Percentiles rank a stretch among this genome's conserved stretches.
These are phyloP conservation scores for Microtus richardsoni DNA, from an alignment of 2,113 vertebrate species.

Conservation along the genomic window DNA sequence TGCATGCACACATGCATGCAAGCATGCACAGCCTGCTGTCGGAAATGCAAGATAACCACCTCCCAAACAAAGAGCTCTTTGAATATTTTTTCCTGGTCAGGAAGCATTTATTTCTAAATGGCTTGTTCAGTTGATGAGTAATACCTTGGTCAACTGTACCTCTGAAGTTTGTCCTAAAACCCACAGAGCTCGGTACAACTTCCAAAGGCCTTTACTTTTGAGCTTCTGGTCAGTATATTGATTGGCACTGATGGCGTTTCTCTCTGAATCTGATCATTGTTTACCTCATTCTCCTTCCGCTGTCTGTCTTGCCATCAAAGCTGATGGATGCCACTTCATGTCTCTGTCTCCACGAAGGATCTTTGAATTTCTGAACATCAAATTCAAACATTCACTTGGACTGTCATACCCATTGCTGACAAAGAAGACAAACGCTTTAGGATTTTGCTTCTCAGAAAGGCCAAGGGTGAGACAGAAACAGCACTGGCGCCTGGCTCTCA, in stretches of 20 bases:
- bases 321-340: neutral
- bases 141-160: neutral
- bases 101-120: neutral
- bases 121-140: constrained; percentile 27
- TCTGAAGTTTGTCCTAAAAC: constrained; percentile 16
- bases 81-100: constrained; percentile 36
- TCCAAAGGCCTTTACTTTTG: neutral
- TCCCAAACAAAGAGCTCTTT: constrained; percentile 38
- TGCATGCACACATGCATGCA: neutral
- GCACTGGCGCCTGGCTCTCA: neutral
- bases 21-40: neutral
- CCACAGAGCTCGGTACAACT: neutral
- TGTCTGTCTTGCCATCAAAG: neutral
- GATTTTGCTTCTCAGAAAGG: neutral
- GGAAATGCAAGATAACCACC: constrained; percentile 20
- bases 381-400: neutral
- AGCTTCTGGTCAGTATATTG: neutral
- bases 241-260: neutral
- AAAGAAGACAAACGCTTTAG: neutral
- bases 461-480: neutral
- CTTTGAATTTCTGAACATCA: constrained; percentile 25
- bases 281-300: neutral
- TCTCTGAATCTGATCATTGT: neutral
- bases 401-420: neutral
- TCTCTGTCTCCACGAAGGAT: neutral